Base-by-base conservation (phyloP, 37 sponge, comb jelly and placozoan species). In the Agelas oroides region DNA sequence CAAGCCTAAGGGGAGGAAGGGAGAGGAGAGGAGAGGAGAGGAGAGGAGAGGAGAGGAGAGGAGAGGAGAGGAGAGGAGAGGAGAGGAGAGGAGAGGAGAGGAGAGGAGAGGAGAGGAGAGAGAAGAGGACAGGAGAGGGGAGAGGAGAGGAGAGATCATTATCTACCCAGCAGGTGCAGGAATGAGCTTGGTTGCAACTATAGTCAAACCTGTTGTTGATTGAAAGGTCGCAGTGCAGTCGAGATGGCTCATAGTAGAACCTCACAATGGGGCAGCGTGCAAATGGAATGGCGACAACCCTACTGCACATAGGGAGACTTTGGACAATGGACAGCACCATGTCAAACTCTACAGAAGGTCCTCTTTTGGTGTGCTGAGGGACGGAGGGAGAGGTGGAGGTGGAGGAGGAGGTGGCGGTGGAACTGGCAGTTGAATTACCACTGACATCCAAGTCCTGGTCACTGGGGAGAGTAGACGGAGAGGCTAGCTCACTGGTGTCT, bases 211-310 rank as follows among this genome's bases (percentile, higher is more conserved):
- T 75, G 46, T 79, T 75, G 62, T 90, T 39, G 23, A 90, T 24
- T 20, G 86, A 80, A 73, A 90, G 56, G 54, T 90, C 91, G 79
- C 81, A 80, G 38, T 80, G 62, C 13, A 85, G 41, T 21, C 24
- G 30, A 27, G 63, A 18, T 14, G 76, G 59, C 5, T 54, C 17
- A 23, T 79, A 55, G 53, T 40, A 23, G 70, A 90, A 90, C 56
- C 55, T 73, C 59, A 90, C 38, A 33, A 90, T 85, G 25, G 91
- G 91, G 53, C 81, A 80, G 27, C 90, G 84, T 34, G 90, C 90
- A 53, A 30, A 20, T 5, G 80, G 67, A 3, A 89, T 62, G 25
- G 79, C 37, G 12, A 58, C 32, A 23, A 89, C 76, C 0, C 38
- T 53, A 2, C 39, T 40, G 65, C 76, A 81, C 32, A 2, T 41